A percentile compares a stretch with the other conserved stretches of the same genome.
Conservation (phyloP, 2,797 vertebrate species). For the Spea hammondii region DNA sequence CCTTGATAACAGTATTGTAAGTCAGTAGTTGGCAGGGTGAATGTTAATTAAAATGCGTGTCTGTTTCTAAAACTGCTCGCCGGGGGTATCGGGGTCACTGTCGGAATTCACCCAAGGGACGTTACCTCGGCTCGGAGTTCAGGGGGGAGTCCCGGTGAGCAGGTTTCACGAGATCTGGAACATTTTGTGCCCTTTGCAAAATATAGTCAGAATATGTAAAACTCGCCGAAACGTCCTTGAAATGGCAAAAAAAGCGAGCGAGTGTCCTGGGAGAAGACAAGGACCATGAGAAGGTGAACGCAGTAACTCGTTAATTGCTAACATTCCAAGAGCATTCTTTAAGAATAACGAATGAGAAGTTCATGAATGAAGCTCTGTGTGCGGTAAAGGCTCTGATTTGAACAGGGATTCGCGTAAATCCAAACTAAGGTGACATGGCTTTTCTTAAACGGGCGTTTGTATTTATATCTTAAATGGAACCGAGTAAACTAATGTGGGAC, state of each 20-base stretch:
- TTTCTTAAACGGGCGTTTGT: too few relatives aligned
- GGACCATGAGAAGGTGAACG: too few relatives aligned
- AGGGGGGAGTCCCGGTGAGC: background rate
- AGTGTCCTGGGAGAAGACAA: too few relatives aligned
- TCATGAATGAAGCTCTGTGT: too few relatives aligned
- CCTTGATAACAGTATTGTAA: slow-evolving; percentile 21
- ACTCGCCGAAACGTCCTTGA: slow-evolving; percentile 23
- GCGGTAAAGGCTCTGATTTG: too few relatives aligned
- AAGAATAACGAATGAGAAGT: too few relatives aligned
- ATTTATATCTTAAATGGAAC: too few relatives aligned
- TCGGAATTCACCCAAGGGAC: background rate
- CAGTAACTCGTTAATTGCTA: too few relatives aligned
- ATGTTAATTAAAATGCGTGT: slow-evolving; percentile 21
- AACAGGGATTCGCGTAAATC: too few relatives aligned
- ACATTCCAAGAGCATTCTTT: too few relatives aligned
- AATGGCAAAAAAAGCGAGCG: slow-evolving; percentile 9
- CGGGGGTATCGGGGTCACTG: background rate
- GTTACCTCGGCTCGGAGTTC: background rate
- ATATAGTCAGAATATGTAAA: background rate
- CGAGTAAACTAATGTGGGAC: too few relatives aligned
- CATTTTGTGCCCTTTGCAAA: slow-evolving; percentile 9
- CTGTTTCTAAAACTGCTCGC: slow-evolving; percentile 21
- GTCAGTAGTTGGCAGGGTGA: slow-evolving; percentile 13
- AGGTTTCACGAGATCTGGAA: slow-evolving; percentile 4
- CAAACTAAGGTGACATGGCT: too few relatives aligned